phyloP scores from a whole-genome alignment of 2,113 vertebrate genomes.

The Cavia aperea region DNA sequence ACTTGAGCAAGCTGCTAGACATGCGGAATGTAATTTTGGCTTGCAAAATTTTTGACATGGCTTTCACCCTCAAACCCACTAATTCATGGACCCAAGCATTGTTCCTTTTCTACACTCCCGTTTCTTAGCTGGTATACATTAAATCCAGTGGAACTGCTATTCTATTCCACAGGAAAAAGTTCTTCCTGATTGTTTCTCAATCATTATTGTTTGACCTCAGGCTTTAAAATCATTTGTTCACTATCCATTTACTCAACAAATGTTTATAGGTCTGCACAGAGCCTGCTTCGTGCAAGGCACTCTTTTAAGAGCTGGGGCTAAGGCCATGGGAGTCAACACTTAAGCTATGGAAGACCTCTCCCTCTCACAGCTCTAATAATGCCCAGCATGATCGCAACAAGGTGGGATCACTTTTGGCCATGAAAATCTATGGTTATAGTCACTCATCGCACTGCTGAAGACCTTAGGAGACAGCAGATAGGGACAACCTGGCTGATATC shows the following conservation, averaged over 20 bases:
- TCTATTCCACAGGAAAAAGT: background rate
- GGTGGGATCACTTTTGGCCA: no score
- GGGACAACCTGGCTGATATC: background rate
- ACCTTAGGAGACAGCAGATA: no score
- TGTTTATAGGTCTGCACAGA: background rate
- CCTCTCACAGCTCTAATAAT: background rate
- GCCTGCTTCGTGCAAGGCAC: background rate
- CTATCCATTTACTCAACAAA: background rate
- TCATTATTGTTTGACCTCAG: background rate
- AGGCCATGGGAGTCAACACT: background rate
- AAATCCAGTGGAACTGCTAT: background rate
- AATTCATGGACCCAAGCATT: background rate
- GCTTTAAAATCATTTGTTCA: background rate
- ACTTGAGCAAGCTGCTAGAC: background rate
- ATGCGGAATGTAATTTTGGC: background rate
- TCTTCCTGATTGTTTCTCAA: background rate
- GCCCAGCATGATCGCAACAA: background rate
- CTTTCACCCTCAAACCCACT: background rate
- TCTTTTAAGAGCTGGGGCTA: background rate
- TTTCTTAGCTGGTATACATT: background rate
- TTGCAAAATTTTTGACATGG: background rate
- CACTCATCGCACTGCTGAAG: background rate
- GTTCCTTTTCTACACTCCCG: background rate
- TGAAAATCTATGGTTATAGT: background rate
- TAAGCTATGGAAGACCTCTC: no score